Conservation (phyloP, 2,888 invertebrate species). For the Apamea monoglypha region DNA sequence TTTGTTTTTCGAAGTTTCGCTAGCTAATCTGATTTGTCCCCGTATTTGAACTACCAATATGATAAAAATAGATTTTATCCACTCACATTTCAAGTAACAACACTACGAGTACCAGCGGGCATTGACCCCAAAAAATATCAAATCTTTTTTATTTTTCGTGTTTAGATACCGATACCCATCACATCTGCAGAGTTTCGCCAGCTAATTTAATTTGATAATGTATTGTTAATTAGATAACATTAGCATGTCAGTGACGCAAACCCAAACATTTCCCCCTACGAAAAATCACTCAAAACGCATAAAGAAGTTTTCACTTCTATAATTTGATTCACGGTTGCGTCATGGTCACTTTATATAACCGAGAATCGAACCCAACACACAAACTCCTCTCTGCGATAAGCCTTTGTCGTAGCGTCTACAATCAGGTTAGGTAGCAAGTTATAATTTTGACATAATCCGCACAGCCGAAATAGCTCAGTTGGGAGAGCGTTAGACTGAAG, state of each 20-base stretch:
- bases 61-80: neutral
- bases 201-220: neutral
- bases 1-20: neutral
- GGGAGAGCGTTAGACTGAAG: slow-evolving; percentile 54
- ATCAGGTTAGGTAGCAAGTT: fast-evolving
- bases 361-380: neutral
- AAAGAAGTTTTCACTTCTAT: neutral
- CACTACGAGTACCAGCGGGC: neutral
- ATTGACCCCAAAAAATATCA: neutral
- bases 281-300: neutral
- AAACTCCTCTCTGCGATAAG: neutral
- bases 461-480: slow-evolving; percentile 58
- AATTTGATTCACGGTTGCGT: neutral
- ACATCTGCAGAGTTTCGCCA: neutral
- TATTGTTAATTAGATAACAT: neutral
- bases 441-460: fast-evolving
- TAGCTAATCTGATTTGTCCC: neutral
- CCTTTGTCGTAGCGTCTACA: neutral
- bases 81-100: neutral
- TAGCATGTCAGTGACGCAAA: neutral
- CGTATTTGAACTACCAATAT: neutral
- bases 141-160: neutral
- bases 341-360: neutral
- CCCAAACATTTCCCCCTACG: neutral
- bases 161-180: neutral